Evolutionary conservation across 92 coral and sea anemone species (phyloP).

Genomic region (Parazoanthus swiftii): DNA sequence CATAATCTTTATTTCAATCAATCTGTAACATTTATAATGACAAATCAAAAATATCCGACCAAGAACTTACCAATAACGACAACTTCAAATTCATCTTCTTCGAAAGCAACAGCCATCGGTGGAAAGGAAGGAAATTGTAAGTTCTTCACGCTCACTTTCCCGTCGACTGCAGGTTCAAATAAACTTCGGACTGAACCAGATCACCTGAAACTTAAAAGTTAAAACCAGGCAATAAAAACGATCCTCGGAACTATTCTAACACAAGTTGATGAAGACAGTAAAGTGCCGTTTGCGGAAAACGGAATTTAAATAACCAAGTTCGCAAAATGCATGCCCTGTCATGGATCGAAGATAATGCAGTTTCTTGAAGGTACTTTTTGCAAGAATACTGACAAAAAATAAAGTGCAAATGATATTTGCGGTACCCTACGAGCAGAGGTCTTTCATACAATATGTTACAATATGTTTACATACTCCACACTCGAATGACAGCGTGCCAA

Average conservation of each 20-base stretch:
- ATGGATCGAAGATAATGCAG: too few species aligned
- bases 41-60: neutral
- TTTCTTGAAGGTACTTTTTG: too few species aligned
- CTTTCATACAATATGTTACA: too few species aligned
- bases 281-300: too few species aligned
- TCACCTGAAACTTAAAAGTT: neutral
- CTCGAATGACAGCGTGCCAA: neutral
- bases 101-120: slow-evolving; percentile 22
- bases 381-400: too few species aligned
- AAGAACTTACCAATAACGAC: slow-evolving; percentile 12
- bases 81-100: slow-evolving; percentile 28
- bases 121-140: neutral
- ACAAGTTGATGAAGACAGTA: neutral
- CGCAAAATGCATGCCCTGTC: too few species aligned
- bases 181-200: neutral
- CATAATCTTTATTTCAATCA: neutral
- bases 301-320: too few species aligned
- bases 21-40: neutral
- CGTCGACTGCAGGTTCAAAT: neutral
- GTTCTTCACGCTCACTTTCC: neutral
- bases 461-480: too few species aligned
- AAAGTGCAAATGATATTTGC: too few species aligned
- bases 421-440: too few species aligned
- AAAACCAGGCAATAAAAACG: neutral
- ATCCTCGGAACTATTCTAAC: too few species aligned